Percentiles rank a stretch among this genome's conserved stretches.
These are phyloP conservation scores for Oryzias woworae DNA, from an alignment of 2,113 vertebrate genomes.

Conservation along the genomic window DNA sequence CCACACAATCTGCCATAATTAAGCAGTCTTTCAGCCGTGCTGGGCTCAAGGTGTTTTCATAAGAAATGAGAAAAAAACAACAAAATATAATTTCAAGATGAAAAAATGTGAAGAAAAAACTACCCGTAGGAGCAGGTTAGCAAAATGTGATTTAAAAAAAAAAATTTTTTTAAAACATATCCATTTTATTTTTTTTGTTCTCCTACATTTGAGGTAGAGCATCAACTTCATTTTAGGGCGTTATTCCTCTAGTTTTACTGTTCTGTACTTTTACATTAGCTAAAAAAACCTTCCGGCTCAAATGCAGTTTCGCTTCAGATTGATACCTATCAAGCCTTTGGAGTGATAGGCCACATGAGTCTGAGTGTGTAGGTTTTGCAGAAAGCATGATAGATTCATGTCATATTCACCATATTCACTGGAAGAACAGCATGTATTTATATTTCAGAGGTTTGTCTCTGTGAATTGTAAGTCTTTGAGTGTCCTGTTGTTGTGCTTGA, in stretches of 20 bases:
- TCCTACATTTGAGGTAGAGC: too few species aligned
- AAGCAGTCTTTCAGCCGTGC: conserved; percentile 16
- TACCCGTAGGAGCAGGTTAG: conserved; percentile 34
- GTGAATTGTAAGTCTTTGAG: conserved; percentile 51
- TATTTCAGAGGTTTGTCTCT: conserved; percentile 69
- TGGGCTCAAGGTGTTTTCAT: conserved; percentile 53
- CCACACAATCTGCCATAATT: conserved; percentile 6
- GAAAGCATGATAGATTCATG: conserved; percentile 35
- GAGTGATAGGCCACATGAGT: conserved; percentile 9
- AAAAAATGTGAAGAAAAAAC: conserved; percentile 16
- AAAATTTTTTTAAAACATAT: too few species aligned
- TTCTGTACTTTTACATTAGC: too few species aligned
- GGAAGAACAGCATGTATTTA: conserved; percentile 51
- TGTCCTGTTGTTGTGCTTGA: conserved; percentile 63
- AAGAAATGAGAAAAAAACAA: conserved; percentile 35
- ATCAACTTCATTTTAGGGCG: too few species aligned
- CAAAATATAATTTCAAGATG: conserved; percentile 45
- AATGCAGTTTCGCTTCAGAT: conserved; percentile 3
- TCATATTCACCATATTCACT: conserved; percentile 43
- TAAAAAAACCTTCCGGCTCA: too few species aligned
- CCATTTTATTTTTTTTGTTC: too few species aligned
- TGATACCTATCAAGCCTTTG: conserved; percentile 55
- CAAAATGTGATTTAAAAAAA: conserved; percentile 4
- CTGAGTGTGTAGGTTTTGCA: conserved; percentile 1
- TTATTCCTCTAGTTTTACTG: too few species aligned